These are phyloP conservation scores for Hiodon alosoides DNA, from an alignment of 2,113 vertebrate species.

Conservation along the genomic window DNA sequence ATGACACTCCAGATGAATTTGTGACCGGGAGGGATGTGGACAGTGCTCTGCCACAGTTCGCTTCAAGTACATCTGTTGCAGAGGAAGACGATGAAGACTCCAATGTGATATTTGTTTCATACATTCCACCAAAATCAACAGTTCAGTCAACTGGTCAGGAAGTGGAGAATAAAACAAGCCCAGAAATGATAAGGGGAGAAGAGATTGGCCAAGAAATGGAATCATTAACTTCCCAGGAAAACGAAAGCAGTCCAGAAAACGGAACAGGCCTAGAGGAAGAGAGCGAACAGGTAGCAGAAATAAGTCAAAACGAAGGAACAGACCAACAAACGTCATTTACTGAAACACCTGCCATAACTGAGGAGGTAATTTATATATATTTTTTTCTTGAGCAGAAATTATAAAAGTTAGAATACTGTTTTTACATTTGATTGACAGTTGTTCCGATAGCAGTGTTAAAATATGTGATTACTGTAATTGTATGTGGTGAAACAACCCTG, in stretches of 20 bases:
- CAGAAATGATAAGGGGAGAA: neutral
- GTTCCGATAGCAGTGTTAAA: no score
- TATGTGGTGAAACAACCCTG: no score
- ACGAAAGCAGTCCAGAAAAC: neutral
- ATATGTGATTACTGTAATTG: no score
- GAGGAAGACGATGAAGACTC: slow-evolving; percentile 53
- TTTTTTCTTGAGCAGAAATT: neutral
- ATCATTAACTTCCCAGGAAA: neutral
- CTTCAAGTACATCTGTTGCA: slow-evolving; percentile 2
- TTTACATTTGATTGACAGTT: no score
- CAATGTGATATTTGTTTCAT: slow-evolving; percentile 64
- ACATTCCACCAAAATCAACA: slow-evolving; percentile 51
- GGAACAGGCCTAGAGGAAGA: neutral
- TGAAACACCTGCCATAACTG: neutral
- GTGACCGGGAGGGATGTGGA: neutral
- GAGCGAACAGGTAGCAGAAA: neutral
- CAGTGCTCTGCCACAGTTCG: neutral
- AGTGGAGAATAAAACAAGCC: neutral
- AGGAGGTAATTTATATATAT: neutral
- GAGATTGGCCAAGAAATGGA: neutral
- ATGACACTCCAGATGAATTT: slow-evolving; percentile 37
- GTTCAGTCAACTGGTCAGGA: neutral
- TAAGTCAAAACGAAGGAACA: neutral
- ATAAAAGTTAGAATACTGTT: no score
- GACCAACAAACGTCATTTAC: no score